phyloP scores from a whole-genome alignment of 2,888 invertebrate species.

The Protonemura montana region DNA sequence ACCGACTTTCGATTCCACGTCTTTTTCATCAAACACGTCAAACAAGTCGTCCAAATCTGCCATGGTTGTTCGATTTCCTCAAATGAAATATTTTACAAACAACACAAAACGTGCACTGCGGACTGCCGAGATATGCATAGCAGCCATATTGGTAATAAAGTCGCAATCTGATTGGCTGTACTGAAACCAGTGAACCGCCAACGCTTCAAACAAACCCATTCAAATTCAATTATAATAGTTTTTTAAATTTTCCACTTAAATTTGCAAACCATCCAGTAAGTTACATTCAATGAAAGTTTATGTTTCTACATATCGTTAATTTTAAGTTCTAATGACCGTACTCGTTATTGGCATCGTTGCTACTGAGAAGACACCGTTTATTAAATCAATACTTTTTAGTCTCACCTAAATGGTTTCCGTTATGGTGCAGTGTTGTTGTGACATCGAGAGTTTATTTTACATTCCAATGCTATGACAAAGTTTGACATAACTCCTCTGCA shows the following conservation, averaged over 20 bases:
- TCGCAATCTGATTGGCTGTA: neutral
- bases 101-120: neutral
- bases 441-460: neutral
- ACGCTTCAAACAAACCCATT: neutral
- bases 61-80: neutral
- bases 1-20: conserved; percentile 9
- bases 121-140: neutral
- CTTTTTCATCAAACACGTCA: conserved; percentile 57
- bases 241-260: too few relatives aligned
- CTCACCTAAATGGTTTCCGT: neutral
- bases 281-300: neutral
- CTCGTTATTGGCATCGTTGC: neutral
- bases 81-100: neutral
- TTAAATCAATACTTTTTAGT: neutral
- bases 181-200: neutral
- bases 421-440: neutral
- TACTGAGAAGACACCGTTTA: neutral
- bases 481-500: neutral
- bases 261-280: too few relatives aligned
- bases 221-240: neutral
- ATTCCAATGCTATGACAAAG: neutral
- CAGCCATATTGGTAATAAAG: neutral
- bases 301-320: neutral
- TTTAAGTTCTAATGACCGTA: neutral
- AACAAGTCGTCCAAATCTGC: conserved; percentile 56